These are phyloP conservation scores for Sphenodon punctatus DNA, from an alignment of 2,797 vertebrate genomes.

Conservation along the genomic window DNA sequence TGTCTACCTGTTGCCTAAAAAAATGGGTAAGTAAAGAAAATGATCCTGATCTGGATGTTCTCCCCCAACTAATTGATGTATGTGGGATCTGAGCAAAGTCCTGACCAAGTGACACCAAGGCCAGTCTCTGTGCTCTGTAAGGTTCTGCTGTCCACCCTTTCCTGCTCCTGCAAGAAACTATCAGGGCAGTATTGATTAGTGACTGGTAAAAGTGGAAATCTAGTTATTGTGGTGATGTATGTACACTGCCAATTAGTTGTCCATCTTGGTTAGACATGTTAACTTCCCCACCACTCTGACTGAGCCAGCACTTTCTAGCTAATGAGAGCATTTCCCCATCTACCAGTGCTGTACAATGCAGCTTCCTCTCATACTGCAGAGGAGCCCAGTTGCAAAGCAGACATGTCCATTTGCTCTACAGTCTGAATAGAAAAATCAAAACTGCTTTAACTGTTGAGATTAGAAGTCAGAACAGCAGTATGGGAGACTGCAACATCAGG, in stretches of 20 bases:
- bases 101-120: neutral
- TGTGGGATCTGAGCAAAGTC: neutral
- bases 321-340: neutral
- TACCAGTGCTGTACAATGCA: neutral
- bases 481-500: neutral
- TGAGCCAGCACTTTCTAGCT: neutral
- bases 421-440: neutral
- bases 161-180: neutral
- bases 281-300: neutral
- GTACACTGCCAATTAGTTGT: neutral
- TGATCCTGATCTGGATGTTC: neutral
- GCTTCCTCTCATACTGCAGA: neutral
- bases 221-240: neutral
- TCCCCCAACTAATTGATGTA: neutral
- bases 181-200: neutral
- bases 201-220: neutral
- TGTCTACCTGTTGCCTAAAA: constrained; percentile 96
- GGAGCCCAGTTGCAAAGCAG: neutral
- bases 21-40: constrained; percentile 88
- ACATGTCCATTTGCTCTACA: neutral
- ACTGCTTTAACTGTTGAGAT: neutral
- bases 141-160: neutral
- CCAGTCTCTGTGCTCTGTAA: neutral
- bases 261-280: neutral
- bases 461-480: neutral